Base-by-base conservation (phyloP, 2,888 invertebrate genomes). In the Agrotis exclamationis region DNA sequence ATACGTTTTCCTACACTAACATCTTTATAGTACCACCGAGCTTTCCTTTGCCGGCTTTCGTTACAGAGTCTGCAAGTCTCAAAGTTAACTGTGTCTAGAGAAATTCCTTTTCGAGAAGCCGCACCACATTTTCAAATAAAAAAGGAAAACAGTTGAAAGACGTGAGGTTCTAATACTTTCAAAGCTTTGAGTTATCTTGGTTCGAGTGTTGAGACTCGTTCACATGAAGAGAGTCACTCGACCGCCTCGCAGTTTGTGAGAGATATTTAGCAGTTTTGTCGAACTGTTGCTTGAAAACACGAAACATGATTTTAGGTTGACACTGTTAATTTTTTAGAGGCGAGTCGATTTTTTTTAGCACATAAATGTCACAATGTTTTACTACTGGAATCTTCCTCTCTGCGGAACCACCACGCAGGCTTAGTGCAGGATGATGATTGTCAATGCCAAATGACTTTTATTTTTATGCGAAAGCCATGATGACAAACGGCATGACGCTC, bases 111-210 rank as follows among this genome's bases (percentile, higher is more conserved):
- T 13, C 14, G 18, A 56, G 54, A 74, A 54, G 45, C 62, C 51
- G 33, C 50, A 59, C 22, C 48, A 62, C 7, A 22, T 62, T 68
- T 53, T 59, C 63, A 53, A 63, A 70, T 45, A 53, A 24, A 44
- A 48, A 58, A 56, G 16, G 22, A 53, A 69, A 63, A 65, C 24
- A 67, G 44, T 70, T 75, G 57, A 50, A 53, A 48, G 56, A 66
- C 76, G 63, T 56, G 80, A 66, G 76, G 48, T 80, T 70, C 62
- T 63, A 65, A 70, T 70, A 78, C 65, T 80, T 64, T 64, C 63
- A 74, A 53, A 56, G 76, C 63, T 70, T 60, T 70, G 66, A 76
- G 60, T 33, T 33, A 66, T 60, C 51, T 53, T 48, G 24, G 39
- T 57, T 65, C 33, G 6, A 39, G 18, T 44, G 54, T 54, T 63